phyloP scores from a whole-genome alignment of 2,888 invertebrate genomes.

The Beris chalybata region DNA sequence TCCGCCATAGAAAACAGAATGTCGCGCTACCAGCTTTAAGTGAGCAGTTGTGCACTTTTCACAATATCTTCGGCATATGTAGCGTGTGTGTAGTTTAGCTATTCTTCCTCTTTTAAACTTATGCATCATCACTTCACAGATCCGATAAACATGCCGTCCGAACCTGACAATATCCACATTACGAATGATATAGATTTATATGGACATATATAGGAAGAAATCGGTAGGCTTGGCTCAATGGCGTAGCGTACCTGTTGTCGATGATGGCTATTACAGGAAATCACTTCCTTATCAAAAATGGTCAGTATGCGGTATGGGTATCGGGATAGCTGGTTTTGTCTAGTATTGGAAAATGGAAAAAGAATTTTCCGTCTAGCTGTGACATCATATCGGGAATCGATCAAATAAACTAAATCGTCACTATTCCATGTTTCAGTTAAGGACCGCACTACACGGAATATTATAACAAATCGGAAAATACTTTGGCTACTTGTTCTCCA shows the following conservation, averaged over 20 bases:
- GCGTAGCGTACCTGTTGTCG: background rate
- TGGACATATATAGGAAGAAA: background rate
- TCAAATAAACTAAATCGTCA: no score
- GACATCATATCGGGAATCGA: no score
- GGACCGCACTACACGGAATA: no score
- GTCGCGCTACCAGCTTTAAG: constrained; percentile 2
- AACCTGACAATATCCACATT: constrained; percentile 5
- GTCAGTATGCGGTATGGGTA: constrained; percentile 3
- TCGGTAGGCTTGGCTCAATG: background rate
- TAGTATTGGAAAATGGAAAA: no score
- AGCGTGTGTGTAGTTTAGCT: background rate
- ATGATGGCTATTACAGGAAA: background rate
- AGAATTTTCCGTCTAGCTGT: no score
- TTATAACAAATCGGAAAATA: no score
- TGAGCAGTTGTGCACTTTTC: background rate
- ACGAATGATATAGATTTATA: background rate
- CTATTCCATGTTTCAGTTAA: no score
- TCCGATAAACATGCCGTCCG: constrained; percentile 21
- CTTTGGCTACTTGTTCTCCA: no score
- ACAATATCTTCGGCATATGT: background rate
- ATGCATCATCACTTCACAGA: constrained; percentile 8
- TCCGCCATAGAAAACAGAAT: constrained; percentile 12
- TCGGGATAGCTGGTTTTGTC: no score
- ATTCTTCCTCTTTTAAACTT: background rate
- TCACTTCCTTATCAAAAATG: constrained; percentile 23